Conservation (phyloP, 2,888 invertebrate genomes). For the Nebria salina region DNA sequence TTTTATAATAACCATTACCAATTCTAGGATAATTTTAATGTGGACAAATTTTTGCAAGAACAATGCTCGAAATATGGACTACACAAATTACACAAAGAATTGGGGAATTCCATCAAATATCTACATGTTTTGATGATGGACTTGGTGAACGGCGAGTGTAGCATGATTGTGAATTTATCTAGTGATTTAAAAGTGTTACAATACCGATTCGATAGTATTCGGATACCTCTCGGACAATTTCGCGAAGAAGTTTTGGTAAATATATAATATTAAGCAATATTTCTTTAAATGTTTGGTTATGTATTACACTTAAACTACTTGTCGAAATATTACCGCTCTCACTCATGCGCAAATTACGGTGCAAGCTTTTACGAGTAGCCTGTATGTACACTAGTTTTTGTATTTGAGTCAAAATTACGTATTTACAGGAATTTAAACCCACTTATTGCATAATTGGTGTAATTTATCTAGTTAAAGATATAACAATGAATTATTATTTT, state of each 20-base stretch:
- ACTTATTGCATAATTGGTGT: too few species aligned
- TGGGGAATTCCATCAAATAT: slow-evolving; percentile 42
- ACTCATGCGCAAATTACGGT: too few species aligned
- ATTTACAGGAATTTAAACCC: too few species aligned
- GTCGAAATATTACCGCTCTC: too few species aligned
- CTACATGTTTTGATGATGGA: slow-evolving; percentile 41
- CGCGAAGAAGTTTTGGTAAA: slow-evolving; percentile 34
- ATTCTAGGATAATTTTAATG: slow-evolving; percentile 37
- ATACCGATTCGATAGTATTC: slow-evolving; percentile 33
- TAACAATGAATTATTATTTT: too few species aligned
- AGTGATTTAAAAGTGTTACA: slow-evolving; percentile 43
- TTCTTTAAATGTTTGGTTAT: too few species aligned
- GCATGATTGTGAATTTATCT: slow-evolving; percentile 39
- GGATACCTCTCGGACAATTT: slow-evolving; percentile 34
- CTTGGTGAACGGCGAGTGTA: slow-evolving; percentile 41
- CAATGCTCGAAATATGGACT: slow-evolving; percentile 40
- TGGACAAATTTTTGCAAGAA: slow-evolving; percentile 38
- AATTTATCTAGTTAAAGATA: too few species aligned
- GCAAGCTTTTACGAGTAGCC: too few species aligned
- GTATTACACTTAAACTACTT: too few species aligned
- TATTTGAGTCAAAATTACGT: too few species aligned
- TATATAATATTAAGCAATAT: neutral
- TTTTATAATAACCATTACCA: neutral
- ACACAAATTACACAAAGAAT: slow-evolving; percentile 43
- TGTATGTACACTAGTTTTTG: too few species aligned